A percentile compares a stretch with the other conserved stretches of the same genome.
Evolutionary conservation across 2,113 vertebrate species (phyloP).

Genomic region (Erythrolamprus reginae): DNA sequence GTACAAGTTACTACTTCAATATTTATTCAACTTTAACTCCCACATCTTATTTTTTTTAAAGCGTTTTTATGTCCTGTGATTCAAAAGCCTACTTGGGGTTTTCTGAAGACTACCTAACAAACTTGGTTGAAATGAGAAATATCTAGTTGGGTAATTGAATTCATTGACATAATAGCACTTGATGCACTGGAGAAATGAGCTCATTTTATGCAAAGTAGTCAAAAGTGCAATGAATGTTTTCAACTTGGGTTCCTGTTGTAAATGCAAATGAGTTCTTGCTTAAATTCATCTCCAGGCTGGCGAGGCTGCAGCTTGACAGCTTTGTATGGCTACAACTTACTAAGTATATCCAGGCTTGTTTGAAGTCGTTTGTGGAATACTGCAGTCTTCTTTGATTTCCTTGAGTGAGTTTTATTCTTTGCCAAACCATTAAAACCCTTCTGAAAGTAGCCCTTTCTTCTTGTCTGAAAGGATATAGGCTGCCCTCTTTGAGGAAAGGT

Average conservation of each 20-base stretch:
- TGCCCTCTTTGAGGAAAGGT: not conserved
- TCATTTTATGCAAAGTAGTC: constrained; percentile 23
- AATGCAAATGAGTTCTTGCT: constrained; percentile 33
- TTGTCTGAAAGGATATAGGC: not conserved
- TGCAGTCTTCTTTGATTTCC: not conserved
- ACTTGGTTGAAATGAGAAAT: constrained; percentile 33
- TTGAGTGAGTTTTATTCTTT: not conserved
- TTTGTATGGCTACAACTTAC: not conserved
- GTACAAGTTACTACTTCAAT: constrained; percentile 41
- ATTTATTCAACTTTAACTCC: constrained; percentile 56
- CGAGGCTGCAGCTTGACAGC: constrained; percentile 16
- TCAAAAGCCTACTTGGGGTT: constrained; percentile 41
- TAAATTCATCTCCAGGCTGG: constrained; percentile 25
- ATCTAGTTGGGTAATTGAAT: constrained; percentile 39
- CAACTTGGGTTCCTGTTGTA: constrained; percentile 23
- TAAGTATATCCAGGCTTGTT: not conserved
- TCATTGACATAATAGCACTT: constrained; percentile 39
- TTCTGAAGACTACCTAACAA: constrained; percentile 42
- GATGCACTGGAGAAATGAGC: constrained; percentile 39
- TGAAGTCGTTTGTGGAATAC: not conserved
- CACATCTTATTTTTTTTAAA: constrained; percentile 1
- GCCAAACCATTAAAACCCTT: not conserved
- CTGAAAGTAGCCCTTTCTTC: not conserved
- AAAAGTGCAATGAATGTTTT: not conserved
- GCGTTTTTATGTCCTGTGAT: constrained; percentile 44